Evolutionary conservation across 1,140 invertebrate species (phyloP).

Genomic region (Plodia interpunctella): DNA sequence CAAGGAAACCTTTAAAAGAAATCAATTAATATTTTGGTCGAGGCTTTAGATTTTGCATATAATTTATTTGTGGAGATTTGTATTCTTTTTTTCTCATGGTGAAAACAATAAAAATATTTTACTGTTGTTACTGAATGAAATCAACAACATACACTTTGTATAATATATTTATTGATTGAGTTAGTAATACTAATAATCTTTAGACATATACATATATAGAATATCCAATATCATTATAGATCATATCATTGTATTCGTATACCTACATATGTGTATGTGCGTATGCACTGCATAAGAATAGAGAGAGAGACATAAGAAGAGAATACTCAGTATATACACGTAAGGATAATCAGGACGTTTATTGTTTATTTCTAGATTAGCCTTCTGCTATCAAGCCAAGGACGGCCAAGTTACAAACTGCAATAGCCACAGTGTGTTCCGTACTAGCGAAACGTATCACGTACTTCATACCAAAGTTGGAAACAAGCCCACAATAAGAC

Average conservation of each 20-base stretch:
- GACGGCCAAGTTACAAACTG: not conserved
- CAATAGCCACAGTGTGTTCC: not conserved
- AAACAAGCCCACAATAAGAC: not conserved
- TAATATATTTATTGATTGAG: no score
- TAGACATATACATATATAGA: no score
- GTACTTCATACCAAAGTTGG: not conserved
- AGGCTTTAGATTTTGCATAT: not conserved
- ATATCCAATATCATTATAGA: no score
- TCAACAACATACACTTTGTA: no score
- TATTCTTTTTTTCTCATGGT: not conserved
- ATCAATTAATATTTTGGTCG: not conserved
- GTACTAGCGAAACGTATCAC: conserved; percentile 1
- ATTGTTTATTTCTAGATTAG: not conserved
- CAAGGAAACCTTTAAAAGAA: not conserved
- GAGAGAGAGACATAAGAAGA: no score
- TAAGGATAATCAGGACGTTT: not conserved
- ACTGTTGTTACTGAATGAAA: no score
- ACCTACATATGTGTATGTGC: no score
- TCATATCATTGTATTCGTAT: no score
- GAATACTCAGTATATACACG: no score
- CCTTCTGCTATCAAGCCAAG: not conserved
- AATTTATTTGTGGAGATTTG: not conserved
- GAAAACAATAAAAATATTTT: no score
- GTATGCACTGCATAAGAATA: no score
- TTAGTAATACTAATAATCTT: no score